Base-by-base conservation (phyloP, 2,113 vertebrate species). In the Chionodraco myersi region DNA sequence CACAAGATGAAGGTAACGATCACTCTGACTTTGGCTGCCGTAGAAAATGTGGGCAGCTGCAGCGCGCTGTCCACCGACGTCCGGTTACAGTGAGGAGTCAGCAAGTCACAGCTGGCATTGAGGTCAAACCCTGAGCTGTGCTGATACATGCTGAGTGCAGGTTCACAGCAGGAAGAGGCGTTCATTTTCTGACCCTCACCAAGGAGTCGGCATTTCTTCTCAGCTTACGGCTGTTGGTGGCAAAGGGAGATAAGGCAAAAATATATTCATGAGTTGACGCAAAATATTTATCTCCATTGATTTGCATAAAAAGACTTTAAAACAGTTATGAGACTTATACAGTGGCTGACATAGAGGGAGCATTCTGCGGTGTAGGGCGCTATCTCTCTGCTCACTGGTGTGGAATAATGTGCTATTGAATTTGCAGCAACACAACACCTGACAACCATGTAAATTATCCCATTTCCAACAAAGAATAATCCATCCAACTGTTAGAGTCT, bases 1-100 rank as follows among this genome's bases (percentile, higher is more conserved):
- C 90, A 93, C 51, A 93, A 64, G 65, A 86, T 90, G 73, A 93
- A 92, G 64, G 90, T 93, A 3, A 91, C 44, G 23, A 93, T 86
- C 30, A 93, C 92, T 77, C 92, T 60, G 82, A 88, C 74, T 80
- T 93, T 89, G 4, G 92, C 92, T 1, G 90, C 92, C 3, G 86
- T 88, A 14, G 90, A 85, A 23, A 93, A 93, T 4, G 89, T 92
- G 6, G 92, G 92, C 62, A 93, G 88, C 81, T 67, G 85, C 4
- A 2, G 85, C 4, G 18, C 76, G 13, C 15, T 0, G 78, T 80
- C 85, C 66, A 11, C 65, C 3, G 78, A 77, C 0, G 82, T 90
- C 82, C 80, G 75, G 73, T 90, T 86, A 52, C 86, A 88, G 41
- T 0, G 69, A 56, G 69, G 49, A 59, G 69, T 21, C 67, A 34